Evolutionary conservation across 1,140 invertebrate genomes (phyloP), one percentile per base, ranked within the genome.

Genomic region (Drosophila bifasciata): DNA sequence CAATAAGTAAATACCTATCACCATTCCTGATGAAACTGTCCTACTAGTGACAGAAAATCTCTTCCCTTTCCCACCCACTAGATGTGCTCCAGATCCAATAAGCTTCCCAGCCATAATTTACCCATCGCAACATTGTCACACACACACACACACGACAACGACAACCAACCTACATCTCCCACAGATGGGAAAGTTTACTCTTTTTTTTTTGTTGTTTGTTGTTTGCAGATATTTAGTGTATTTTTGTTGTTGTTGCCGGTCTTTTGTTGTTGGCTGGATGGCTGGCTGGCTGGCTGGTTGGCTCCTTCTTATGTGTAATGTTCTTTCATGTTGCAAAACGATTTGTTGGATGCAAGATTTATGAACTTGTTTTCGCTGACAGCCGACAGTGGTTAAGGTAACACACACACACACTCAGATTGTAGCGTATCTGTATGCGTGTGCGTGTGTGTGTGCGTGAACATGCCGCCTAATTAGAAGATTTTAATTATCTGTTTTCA

Each of bases 311-410:
- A 74, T 80, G 32, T 85, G 81, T 81, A 85, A 85, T 86, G 81
- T 85, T 86, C 81, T 77, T 76, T 69, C 81, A 85, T 85, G 81
- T 85, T 85, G 84, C 84, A 89, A 88, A 88, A 88, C 83, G 88
- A 90, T 90, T 90, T 90, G 88, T 89, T 88, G 79, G 83, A 63
- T 61, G 61, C 73, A 90, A 90, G 88, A 90, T 90, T 90, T 90
- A 90, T 90, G 88, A 90, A 79, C 88, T 90, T 90, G 88, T 90
- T 90, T 79, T 72, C 63, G 41, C 68, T 88, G 88, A 90, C 88
- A 90, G 76, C 76, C 83, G 88, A 90, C 88, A 90, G 77, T 90
- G 79, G 86, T 89, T 81, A 81, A 74, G 70, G 78, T 85, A 80
- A 85, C 79, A 84, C 83, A 79, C 76, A 86, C 62, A 28, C 56